Evolutionary conservation across 2,888 invertebrate species (phyloP), one percentile per base, ranked within the genome.

Genomic region (Lasioglossum lativentre): DNA sequence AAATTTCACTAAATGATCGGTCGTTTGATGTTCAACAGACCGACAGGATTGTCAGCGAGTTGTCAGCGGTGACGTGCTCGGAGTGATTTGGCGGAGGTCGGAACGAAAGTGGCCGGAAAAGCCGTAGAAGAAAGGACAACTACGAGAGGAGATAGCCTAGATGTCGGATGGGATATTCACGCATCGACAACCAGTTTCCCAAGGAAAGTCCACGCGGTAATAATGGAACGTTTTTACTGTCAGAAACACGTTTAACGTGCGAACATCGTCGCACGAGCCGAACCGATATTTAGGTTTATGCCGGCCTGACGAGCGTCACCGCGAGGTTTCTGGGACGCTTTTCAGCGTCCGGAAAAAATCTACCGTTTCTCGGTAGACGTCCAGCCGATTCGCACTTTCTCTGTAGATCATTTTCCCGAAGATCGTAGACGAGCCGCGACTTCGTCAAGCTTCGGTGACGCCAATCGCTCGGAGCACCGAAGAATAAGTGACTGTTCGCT

Each of bases 181-280:
- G 86, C 86, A 85, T 74, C 85, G 84, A 79, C 86, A 75, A 81
- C 83, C 81, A 88, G 86, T 90, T 90, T 89, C 82, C 82, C 86
- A 84, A 88, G 86, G 89, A 90, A 90, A 89, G 89, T 86, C 83
- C 63, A n/a, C 66, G 63, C 12, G 45, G 56, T 56, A 63, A 81
- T 82, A 88, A 88, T 82, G 83, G 78, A 80, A 82, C 72, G 84
- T 84, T 88, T 82, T 88, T 88, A 86, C 79, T 63, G 82, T 72
- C 78, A 40, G 19, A 66, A 45, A 78, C 66, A 40, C 34, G 75
- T 38, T 70, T n/a, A 45, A 16, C 52, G 75, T 75, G 68, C 19
- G 52, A 34, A 77, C 42, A 56, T 79, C 79, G n/a, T 45, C 56
- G 5, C 19, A 73, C 71, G 83, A 52, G 56, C 30, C 27, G 42